These are phyloP conservation scores for Drosophila planitibia DNA, from an alignment of 2,888 invertebrate genomes.

Conservation along the genomic window DNA sequence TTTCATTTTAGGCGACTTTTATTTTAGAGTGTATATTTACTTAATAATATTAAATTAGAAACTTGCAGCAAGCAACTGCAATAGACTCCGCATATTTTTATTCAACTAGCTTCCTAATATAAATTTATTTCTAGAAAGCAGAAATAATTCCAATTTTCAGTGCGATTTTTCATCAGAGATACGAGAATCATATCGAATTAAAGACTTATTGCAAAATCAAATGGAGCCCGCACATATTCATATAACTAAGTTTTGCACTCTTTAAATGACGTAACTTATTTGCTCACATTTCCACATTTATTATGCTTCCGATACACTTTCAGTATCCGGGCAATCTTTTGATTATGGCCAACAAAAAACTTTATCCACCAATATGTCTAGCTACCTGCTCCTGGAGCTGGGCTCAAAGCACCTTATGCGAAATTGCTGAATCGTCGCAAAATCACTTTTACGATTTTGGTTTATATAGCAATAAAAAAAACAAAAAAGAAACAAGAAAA, in stretches of 20 bases:
- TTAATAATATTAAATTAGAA: background rate
- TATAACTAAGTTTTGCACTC: conserved; percentile 1
- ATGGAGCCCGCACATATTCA: background rate
- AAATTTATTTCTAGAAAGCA: background rate
- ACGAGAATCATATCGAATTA: background rate
- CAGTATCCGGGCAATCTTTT: conserved; percentile 13
- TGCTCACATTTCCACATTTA: conserved; percentile 46
- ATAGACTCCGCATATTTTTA: background rate
- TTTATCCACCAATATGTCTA: conserved; percentile 42
- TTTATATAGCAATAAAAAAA: conserved; percentile 71
- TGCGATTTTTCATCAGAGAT: background rate
- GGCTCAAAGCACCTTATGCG: conserved; percentile 36
- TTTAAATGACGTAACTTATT: conserved; percentile 51
- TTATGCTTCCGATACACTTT: conserved; percentile 40
- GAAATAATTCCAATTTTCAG: background rate
- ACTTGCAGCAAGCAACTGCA: background rate
- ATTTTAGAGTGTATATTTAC: background rate
- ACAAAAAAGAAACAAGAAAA: conserved; percentile 36
- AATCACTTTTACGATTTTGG: conserved; percentile 81
- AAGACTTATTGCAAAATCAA: background rate
- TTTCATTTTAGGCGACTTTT: background rate
- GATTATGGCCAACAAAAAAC: conserved; percentile 29
- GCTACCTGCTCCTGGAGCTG: conserved; percentile 28
- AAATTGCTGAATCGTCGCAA: conserved; percentile 77
- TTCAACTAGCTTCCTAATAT: background rate